Evolutionary conservation across 2,113 vertebrate species (phyloP).

Genomic region (Mellivora capensis): DNA sequence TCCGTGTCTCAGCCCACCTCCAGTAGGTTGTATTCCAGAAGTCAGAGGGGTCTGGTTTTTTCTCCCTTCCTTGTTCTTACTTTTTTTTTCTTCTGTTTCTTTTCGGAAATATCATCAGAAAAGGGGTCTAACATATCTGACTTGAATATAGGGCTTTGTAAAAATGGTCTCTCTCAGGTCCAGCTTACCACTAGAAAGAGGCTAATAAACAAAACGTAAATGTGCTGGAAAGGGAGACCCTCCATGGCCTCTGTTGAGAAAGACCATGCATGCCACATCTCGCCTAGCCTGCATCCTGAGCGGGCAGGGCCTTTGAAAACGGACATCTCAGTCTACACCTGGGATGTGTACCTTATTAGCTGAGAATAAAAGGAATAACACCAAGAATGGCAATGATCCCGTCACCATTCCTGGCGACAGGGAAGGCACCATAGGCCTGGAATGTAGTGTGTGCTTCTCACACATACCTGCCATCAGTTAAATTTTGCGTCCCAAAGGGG

Average conservation of each 20-base stretch:
- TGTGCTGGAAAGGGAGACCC: background rate
- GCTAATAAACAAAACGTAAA: background rate
- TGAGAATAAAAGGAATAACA: background rate
- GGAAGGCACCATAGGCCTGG: background rate
- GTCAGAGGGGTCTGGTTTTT: background rate
- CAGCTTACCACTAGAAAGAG: background rate
- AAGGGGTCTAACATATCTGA: background rate
- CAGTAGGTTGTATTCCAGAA: background rate
- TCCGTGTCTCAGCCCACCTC: background rate
- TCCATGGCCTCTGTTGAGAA: background rate
- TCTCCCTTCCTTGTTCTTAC: background rate
- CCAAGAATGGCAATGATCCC: background rate
- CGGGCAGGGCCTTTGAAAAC: background rate
- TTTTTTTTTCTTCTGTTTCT: background rate
- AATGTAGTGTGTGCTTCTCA: too few species aligned
- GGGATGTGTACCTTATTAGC: background rate
- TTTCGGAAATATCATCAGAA: background rate
- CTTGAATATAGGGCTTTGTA: background rate
- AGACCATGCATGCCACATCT: background rate
- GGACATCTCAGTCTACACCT: too few species aligned
- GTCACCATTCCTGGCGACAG: accelerated
- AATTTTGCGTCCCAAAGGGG: background rate
- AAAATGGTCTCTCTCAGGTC: background rate
- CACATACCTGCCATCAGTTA: accelerated
- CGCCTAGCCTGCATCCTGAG: background rate